Base-by-base conservation (phyloP, 53 echinoderm and acorn worm genomes). In the Mesocentrotus franciscanus region DNA sequence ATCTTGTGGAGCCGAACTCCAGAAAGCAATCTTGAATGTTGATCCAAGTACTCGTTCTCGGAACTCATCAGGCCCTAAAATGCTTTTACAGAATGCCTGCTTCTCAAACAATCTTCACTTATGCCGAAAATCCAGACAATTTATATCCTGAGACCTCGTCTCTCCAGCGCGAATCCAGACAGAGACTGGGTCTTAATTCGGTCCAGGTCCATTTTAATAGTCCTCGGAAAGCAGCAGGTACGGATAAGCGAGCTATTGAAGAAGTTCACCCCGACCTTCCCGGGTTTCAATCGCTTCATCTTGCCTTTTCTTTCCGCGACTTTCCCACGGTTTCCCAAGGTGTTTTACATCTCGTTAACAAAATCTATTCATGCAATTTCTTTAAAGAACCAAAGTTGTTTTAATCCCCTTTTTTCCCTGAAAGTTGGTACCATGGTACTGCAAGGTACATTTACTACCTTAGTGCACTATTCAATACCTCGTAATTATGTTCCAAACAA, bases 321-420 rank as follows among this genome's bases (percentile, higher is more conserved):
- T 85, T 85, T 87, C 87, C 29, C 87, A 87, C 87, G 87, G n/a
- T 11, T 12, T 27, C 87, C 87, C 58, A 8, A 26, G 39, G 87
- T 12, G 58, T 4, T 87, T 87, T 87, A 58, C 29, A 58, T 58
- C 87, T 87, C 59, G 29, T n/a, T 27, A 58, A 26, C 9, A 26
- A 57, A 87, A n/a, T 87, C 87, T 58, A 26, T 87, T 87, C 87
- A 87, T 59, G 81, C 58, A 8, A 87, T 87, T 87, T 87, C 58
- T 58, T 58, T 58, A 87, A 87, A 2, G 87, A 87, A 18, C 18
- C 58, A 59, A 87, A 87, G 12, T 58, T 87, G 1, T 56, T 11
- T 55, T 87, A 26, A 87, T 87, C 58, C 56, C 58, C 29, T 29
- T 12, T 85, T 18, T 39, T 57, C 20, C 7, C 12, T 1, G 34